phyloP scores from a whole-genome alignment of 2,888 invertebrate genomes.

The Agonopterix heracliana region DNA sequence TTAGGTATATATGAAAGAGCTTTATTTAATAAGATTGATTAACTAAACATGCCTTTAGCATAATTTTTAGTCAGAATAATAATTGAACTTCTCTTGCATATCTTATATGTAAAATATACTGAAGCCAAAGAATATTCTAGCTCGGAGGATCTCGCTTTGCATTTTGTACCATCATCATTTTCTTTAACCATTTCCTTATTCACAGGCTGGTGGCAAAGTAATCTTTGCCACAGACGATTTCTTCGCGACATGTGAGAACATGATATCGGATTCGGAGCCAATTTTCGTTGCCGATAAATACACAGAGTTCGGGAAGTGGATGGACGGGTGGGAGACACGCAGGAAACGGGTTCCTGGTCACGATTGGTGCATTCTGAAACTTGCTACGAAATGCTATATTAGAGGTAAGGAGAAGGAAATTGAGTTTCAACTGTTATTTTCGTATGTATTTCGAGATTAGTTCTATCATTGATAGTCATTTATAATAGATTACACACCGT shows the following conservation, averaged over 20 bases:
- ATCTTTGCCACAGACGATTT: constrained; percentile 79
- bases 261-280: constrained; percentile 72
- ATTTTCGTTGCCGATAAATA: constrained; percentile 74
- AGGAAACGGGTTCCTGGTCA: constrained; percentile 77
- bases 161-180: no score
- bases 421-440: no score
- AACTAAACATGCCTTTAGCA: no score
- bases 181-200: neutral
- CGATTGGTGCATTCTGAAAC: constrained; percentile 78
- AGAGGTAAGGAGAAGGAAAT: constrained; percentile 40
- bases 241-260: constrained; percentile 78
- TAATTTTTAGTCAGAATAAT: no score
- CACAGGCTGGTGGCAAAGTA: constrained; percentile 75
- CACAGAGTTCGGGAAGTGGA: constrained; percentile 80
- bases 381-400: constrained; percentile 73
- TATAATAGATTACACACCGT: no score
- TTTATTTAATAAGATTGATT: no score
- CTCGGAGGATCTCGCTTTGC: no score
- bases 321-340: constrained; percentile 82
- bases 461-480: neutral
- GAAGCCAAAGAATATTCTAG: no score
- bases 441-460: no score
- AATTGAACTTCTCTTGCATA: no score
- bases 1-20: no score
- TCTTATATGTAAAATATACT: no score